Percentiles rank a stretch among this genome's conserved stretches.
phyloP scores from a whole-genome alignment of 2,113 vertebrate species.

The Pagrus major region DNA sequence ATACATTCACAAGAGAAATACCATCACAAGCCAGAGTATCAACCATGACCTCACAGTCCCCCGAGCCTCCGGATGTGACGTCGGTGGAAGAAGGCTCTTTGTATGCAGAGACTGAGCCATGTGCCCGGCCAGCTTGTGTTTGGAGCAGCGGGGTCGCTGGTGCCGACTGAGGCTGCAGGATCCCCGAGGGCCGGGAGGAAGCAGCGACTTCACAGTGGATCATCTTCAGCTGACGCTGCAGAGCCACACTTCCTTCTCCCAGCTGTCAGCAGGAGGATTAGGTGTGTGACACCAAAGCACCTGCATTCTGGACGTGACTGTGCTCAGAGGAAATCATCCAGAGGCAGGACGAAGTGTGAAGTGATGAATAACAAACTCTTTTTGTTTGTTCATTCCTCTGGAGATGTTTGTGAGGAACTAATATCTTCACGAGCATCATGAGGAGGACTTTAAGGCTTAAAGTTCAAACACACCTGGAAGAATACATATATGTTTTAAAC shows the following conservation, averaged over 20 bases:
- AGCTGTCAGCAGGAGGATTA: conserved; percentile 44
- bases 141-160: neutral
- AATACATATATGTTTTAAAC: too few relatives aligned
- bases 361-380: neutral
- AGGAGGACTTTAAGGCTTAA: neutral
- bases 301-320: neutral
- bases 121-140: conserved; percentile 30
- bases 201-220: conserved; percentile 54
- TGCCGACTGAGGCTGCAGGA: conserved; percentile 23
- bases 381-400: neutral
- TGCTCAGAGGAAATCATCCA: neutral
- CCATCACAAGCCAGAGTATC: conserved; percentile 7
- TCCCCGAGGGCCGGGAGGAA: conserved; percentile 21
- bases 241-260: neutral
- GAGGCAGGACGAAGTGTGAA: neutral
- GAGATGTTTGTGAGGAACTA: neutral
- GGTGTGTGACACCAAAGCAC: conserved; percentile 14
- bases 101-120: conserved; percentile 14
- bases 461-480: neutral
- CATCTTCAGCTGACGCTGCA: conserved; percentile 68
- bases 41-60: neutral
- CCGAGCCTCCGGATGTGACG: conserved; percentile 15
- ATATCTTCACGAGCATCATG: neutral
- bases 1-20: neutral
- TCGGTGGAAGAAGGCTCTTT: conserved; percentile 19